Evolutionary conservation across 2,113 vertebrate genomes (phyloP).

Genomic region (Helogale parvula): DNA sequence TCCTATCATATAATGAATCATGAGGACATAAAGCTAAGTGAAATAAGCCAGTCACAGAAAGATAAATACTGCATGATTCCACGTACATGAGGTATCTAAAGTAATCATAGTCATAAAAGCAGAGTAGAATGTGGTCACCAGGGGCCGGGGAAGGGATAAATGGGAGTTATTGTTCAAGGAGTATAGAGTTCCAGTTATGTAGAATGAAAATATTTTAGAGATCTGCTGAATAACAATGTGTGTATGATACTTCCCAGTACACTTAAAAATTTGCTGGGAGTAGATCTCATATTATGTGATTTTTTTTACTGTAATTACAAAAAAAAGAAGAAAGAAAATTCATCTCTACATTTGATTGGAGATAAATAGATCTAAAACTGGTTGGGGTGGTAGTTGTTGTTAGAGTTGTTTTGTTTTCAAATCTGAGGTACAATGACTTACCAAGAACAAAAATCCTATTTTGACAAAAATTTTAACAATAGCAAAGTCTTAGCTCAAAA

Average conservation of each 20-base stretch:
- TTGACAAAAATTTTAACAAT: neutral
- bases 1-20: neutral
- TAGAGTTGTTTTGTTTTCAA: neutral
- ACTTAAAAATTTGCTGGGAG: neutral
- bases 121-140: neutral
- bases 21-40: neutral
- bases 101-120: neutral
- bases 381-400: neutral
- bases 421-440: neutral
- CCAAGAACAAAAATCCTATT: neutral
- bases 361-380: neutral
- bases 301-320: neutral
- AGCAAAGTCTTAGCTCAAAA: neutral
- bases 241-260: neutral
- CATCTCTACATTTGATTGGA: neutral
- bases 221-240: neutral
- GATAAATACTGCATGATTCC: neutral
- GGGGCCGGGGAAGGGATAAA: neutral
- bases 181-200: neutral
- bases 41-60: neutral
- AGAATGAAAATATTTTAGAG: neutral
- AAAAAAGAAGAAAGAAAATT: neutral
- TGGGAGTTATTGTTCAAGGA: neutral
- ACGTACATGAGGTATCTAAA: neutral
- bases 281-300: neutral